phyloP scores from a whole-genome alignment of 2,797 vertebrate species.

The Hydrocynus forskahlii region DNA sequence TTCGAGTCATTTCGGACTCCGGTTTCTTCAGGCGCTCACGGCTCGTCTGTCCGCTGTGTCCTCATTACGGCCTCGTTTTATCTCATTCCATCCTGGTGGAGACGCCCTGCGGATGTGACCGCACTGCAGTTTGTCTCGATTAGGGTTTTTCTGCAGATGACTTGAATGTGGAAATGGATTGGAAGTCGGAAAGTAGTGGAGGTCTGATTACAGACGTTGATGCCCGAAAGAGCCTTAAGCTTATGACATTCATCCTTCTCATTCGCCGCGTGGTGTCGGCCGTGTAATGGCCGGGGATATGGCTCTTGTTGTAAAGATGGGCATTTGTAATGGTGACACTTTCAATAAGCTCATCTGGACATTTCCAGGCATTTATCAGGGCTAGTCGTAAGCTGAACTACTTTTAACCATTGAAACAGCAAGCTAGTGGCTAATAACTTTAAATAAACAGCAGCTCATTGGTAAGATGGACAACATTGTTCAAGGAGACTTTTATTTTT shows the following conservation, averaged over 20 bases:
- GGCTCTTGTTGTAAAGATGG: neutral
- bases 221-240: neutral
- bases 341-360: constrained; percentile 7
- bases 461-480: neutral
- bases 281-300: neutral
- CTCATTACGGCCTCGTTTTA: neutral
- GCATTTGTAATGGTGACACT: neutral
- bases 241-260: neutral
- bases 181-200: neutral
- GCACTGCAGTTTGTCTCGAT: constrained; percentile 40
- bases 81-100: constrained; percentile 1
- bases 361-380: neutral
- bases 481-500: neutral
- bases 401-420: no score
- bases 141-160: constrained; percentile 24
- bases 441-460: neutral
- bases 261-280: neutral
- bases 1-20: neutral
- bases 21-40: neutral
- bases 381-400: neutral
- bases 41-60: neutral
- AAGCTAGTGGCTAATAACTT: neutral
- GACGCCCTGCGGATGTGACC: constrained; percentile 8
- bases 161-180: constrained; percentile 15
- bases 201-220: constrained; percentile 6